Conservation (phyloP, 1,140 invertebrate species). For the Scaptomyza montana region DNA sequence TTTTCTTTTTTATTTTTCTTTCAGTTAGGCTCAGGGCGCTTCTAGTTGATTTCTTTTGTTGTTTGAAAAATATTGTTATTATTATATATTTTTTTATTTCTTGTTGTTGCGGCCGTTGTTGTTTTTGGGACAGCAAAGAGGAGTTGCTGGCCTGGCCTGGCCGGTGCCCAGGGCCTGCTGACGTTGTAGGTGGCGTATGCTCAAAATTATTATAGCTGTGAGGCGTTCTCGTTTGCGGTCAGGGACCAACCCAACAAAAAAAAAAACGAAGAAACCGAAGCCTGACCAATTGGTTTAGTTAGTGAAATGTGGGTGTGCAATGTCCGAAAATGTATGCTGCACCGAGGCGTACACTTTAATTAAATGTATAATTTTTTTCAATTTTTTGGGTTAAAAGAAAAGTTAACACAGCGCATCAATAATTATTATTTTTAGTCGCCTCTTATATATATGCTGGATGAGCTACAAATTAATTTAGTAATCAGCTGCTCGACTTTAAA, state of each 20-base stretch:
- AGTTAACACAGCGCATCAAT: constrained; percentile 15
- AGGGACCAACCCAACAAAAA: constrained; percentile 63
- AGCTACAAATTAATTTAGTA: constrained; percentile 41
- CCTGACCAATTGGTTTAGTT: constrained; percentile 78
- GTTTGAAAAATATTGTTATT: constrained; percentile 79
- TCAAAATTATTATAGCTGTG: constrained; percentile 80
- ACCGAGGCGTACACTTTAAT: constrained; percentile 75
- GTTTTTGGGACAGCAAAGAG: constrained; percentile 56
- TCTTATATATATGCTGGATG: constrained; percentile 57
- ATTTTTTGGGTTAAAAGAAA: constrained; percentile 69
- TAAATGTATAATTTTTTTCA: constrained; percentile 59
- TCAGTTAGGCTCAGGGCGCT: constrained; percentile 64
- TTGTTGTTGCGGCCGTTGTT: constrained; percentile 5
- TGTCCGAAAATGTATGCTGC: constrained; percentile 20
- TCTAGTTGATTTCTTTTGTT: constrained; percentile 80
- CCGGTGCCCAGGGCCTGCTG: constrained; percentile 34
- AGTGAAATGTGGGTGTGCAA: constrained; percentile 73
- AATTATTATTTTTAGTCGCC: neutral
- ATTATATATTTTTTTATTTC: constrained; percentile 57
- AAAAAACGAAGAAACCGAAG: constrained; percentile 22
- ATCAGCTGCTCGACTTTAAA: constrained; percentile 22
- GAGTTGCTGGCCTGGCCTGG: constrained; percentile 46
- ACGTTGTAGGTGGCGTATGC: constrained; percentile 78
- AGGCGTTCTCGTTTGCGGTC: constrained; percentile 74
- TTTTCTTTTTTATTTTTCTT: no score